Base-by-base conservation (phyloP, 2,888 invertebrate genomes). In the Ashinkailepas kermadecensis region DNA sequence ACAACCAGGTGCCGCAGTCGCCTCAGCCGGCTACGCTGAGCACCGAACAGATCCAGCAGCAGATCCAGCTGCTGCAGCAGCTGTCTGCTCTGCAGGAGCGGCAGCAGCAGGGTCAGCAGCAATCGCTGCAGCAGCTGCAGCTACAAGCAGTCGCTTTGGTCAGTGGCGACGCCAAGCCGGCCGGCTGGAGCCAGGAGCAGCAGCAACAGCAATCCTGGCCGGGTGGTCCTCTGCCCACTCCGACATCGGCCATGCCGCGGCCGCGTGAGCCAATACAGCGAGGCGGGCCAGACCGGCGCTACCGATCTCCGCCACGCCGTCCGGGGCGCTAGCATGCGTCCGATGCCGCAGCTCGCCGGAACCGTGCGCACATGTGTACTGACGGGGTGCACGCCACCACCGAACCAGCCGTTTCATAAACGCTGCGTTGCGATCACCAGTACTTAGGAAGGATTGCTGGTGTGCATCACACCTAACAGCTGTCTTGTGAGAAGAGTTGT, bases 31-130 rank as follows among this genome's bases (percentile, higher is more conserved):
- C 12, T 13, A 25, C 23, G n/a, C 25, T 74, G 39, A 56, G 54
- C 54, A 10, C 21, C 4, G 74, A 74, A 21, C 74, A 74, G 74
- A 74, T 74, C 56, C 74, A 74, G 56, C 54, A 74, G 54, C 54
- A 74, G 74, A 74, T 74, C 74, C 56, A 21, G 74, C 56, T 74
- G 74, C 74, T 74, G 74, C 74, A 74, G 74, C 74, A 56, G 21
- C 74, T 74, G 54, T 18, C 74, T 6, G 21, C 67, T 25, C 25
- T 67, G 10, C 67, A 67, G 74, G 23, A 74, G 39, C 74, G 6
- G 74, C 74, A 74, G 74, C 74, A 74, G 74, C 54, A 21, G 54
- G 54, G 56, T 54, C 21, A 56, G 18, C 74, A 74, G 74, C 54
- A 2, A 18, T 23, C 74, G 54, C 54, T 10, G 74, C 18, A 54